A percentile compares a stretch with the other conserved stretches of the same genome.
These are phyloP conservation scores for Sylvia atricapilla DNA, from an alignment of 2,113 vertebrate species.

Conservation along the genomic window DNA sequence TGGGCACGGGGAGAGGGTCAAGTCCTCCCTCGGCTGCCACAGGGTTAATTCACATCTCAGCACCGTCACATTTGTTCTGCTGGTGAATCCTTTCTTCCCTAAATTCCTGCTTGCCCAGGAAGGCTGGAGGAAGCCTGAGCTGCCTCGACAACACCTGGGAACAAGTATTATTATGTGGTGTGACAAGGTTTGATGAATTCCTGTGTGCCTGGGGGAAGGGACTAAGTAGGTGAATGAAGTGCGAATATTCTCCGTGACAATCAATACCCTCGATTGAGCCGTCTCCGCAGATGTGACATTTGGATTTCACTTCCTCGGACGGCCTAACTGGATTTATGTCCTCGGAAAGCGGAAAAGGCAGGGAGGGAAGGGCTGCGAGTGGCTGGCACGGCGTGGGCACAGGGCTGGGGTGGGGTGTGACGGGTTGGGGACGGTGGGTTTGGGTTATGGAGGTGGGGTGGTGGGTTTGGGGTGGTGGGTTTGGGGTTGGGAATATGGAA, in stretches of 20 bases:
- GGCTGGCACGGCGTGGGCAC: accelerated
- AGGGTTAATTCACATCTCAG: not conserved
- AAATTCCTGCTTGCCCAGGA: not conserved
- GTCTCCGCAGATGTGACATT: slow-evolving; percentile 76
- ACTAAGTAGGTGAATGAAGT: slow-evolving; percentile 76
- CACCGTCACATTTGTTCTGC: not conserved
- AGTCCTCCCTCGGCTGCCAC: accelerated
- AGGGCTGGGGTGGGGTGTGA: accelerated
- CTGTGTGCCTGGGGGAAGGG: slow-evolving; percentile 66
- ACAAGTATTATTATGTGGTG: slow-evolving; percentile 48
- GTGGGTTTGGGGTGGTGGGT: not conserved
- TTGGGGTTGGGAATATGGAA: not conserved
- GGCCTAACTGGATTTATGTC: slow-evolving; percentile 57
- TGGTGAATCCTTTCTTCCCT: not conserved
- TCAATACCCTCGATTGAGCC: slow-evolving; percentile 75
- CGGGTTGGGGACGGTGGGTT: accelerated
- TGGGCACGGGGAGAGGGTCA: accelerated
- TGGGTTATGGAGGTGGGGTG: not conserved
- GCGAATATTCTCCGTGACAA: slow-evolving; percentile 76
- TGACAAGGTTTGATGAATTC: slow-evolving; percentile 78
- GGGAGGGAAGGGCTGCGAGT: not conserved
- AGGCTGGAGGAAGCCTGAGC: slow-evolving; percentile 4
- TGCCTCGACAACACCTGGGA: not conserved
- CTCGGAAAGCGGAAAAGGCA: not conserved
- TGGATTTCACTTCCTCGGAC: slow-evolving; percentile 66